A percentile compares a stretch with the other conserved stretches of the same genome.
Conservation (phyloP, 2,888 invertebrate species). For the Noctua fimbriata region DNA sequence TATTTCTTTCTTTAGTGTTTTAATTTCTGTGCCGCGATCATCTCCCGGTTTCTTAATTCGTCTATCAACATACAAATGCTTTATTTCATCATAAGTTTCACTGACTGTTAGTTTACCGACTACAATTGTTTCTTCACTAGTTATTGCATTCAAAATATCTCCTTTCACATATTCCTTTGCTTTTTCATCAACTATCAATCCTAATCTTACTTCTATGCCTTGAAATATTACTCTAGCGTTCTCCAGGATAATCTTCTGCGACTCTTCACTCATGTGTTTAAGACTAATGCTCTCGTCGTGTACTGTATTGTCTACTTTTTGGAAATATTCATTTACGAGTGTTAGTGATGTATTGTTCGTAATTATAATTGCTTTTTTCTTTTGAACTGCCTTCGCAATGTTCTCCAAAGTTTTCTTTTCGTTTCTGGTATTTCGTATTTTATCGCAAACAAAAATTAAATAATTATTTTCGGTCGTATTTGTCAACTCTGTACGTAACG, state of each 20-base stretch:
- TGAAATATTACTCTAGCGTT: slow-evolving; percentile 40
- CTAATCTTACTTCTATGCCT: slow-evolving; percentile 32
- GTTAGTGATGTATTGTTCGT: neutral
- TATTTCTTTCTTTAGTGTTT: neutral
- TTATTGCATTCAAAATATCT: slow-evolving; percentile 33
- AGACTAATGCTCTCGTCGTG: slow-evolving; percentile 23
- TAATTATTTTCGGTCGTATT: neutral
- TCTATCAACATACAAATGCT: slow-evolving; percentile 47
- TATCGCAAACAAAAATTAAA: slow-evolving; percentile 21
- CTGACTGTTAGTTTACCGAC: slow-evolving; percentile 30
- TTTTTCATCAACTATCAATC: slow-evolving; percentile 29
- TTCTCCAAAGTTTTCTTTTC: slow-evolving; percentile 4
- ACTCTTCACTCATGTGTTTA: slow-evolving; percentile 25
- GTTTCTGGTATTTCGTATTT: neutral
- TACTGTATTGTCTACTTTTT: neutral
- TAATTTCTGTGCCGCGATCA: neutral
- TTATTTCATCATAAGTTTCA: slow-evolving; percentile 42
- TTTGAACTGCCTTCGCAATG: slow-evolving; percentile 4
- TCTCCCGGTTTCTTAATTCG: neutral
- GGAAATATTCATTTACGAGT: slow-evolving; percentile 23
- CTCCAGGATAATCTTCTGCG: slow-evolving; percentile 23
- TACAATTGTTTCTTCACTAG: slow-evolving; percentile 14
- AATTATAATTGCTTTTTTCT: slow-evolving; percentile 26
- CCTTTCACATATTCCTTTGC: slow-evolving; percentile 42
- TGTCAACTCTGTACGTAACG: slow-evolving; percentile 5